Conservation (phyloP, 2,888 invertebrate genomes). For the Orthosia gracilis region DNA sequence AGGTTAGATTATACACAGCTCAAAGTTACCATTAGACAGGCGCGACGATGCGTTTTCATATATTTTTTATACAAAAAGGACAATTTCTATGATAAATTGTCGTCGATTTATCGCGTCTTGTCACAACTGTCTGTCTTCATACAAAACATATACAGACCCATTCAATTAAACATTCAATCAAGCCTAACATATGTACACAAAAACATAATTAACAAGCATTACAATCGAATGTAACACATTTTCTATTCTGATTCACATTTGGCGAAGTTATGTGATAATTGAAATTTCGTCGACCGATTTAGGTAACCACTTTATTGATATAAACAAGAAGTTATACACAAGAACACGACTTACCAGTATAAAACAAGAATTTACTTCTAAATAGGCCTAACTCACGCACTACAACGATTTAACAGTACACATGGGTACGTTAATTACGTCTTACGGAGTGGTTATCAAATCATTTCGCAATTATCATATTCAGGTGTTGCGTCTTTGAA, state of each 20-base stretch:
- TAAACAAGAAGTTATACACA: constrained; percentile 26
- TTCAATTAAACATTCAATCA: constrained; percentile 37
- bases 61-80: too few species aligned
- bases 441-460: constrained; percentile 35
- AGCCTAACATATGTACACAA: background rate
- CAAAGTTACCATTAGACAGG: too few species aligned
- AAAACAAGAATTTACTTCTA: constrained; percentile 33
- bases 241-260: constrained; percentile 61
- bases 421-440: constrained; percentile 18
- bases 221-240: constrained; percentile 50
- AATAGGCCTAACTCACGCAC: constrained; percentile 33
- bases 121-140: background rate
- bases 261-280: constrained; percentile 58
- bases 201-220: constrained; percentile 47
- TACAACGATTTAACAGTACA: constrained; percentile 31
- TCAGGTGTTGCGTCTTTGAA: constrained; percentile 67
- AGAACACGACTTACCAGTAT: constrained; percentile 35
- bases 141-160: background rate
- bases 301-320: constrained; percentile 51
- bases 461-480: constrained; percentile 68
- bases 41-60: too few species aligned
- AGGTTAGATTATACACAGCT: too few species aligned
- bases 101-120: background rate
- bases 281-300: constrained; percentile 55
- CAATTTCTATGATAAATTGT: background rate